phyloP scores from a whole-genome alignment of 2,888 invertebrate genomes.

The Drosophila meridiana region DNA sequence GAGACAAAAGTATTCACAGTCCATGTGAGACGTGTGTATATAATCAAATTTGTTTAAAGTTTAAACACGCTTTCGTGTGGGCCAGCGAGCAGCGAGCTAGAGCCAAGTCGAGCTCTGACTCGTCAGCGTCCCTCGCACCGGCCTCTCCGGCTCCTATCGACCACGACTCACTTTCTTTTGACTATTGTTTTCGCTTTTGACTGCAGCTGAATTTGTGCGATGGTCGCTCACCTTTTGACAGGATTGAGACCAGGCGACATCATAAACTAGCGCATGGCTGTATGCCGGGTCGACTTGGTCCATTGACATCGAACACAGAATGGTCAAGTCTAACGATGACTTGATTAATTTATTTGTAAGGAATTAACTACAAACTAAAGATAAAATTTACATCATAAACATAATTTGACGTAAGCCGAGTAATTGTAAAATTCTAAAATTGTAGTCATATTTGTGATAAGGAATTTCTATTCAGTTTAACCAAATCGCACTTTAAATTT shows the following conservation, averaged over 20 bases:
- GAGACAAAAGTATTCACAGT: conserved; percentile 27
- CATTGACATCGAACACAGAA: conserved; percentile 40
- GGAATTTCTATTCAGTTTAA: too few species aligned
- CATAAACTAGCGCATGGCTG: conserved; percentile 34
- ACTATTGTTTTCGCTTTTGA: conserved; percentile 20
- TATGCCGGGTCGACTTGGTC: conserved; percentile 12
- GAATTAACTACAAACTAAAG: too few species aligned
- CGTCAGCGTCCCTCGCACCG: background rate
- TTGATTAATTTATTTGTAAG: conserved; percentile 1
- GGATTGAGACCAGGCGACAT: conserved; percentile 42
- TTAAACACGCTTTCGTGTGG: conserved; percentile 61
- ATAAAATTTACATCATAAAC: too few species aligned
- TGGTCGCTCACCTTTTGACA: conserved; percentile 41
- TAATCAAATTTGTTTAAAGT: conserved; percentile 67
- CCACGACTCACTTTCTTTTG: conserved; percentile 49
- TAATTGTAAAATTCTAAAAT: too few species aligned
- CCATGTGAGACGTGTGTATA: conserved; percentile 23
- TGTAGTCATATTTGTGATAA: too few species aligned
- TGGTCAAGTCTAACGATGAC: conserved; percentile 2
- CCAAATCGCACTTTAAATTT: too few species aligned
- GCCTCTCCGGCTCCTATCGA: background rate
- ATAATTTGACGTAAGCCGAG: too few species aligned
- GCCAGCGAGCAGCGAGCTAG: conserved; percentile 30
- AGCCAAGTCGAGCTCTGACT: conserved; percentile 17
- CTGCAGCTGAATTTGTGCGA: conserved; percentile 37